phyloP scores from a whole-genome alignment of 1,140 invertebrate species.

The Dolichoris vasculosae region DNA sequence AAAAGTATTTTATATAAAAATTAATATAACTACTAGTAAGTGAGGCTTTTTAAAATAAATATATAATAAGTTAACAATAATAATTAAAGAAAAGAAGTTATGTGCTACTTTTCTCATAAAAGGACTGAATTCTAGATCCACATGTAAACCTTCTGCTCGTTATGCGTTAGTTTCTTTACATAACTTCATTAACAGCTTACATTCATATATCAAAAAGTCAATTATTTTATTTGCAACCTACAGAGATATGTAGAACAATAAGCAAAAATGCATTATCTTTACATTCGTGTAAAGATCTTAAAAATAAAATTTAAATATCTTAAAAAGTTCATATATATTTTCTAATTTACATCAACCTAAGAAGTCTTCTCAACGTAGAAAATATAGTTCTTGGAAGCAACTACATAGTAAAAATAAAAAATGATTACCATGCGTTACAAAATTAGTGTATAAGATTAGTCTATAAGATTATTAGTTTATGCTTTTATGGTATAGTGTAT shows the following conservation, averaged over 20 bases:
- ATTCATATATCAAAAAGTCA: slow-evolving; percentile 11
- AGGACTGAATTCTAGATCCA: neutral
- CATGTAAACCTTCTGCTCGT: neutral
- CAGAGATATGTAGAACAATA: neutral
- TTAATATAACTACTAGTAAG: neutral
- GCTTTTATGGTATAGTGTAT: neutral
- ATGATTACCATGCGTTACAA: neutral
- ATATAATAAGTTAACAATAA: neutral
- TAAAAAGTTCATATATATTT: neutral
- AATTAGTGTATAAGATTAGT: neutral
- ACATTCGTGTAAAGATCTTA: neutral
- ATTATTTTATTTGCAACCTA: neutral
- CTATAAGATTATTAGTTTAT: neutral
- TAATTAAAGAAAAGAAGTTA: slow-evolving; percentile 41
- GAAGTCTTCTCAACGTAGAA: neutral
- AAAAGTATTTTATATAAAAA: no score
- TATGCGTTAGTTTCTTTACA: neutral
- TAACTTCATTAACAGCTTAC: neutral
- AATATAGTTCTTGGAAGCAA: neutral
- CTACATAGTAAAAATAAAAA: neutral
- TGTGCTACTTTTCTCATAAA: slow-evolving; percentile 36
- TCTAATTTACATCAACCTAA: neutral
- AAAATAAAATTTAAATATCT: neutral
- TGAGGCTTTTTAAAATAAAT: neutral
- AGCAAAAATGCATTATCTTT: neutral